A percentile compares a stretch with the other conserved stretches of the same genome.
Evolutionary conservation across 2,113 vertebrate genomes (phyloP).

Genomic region (Eclectus roratus): DNA sequence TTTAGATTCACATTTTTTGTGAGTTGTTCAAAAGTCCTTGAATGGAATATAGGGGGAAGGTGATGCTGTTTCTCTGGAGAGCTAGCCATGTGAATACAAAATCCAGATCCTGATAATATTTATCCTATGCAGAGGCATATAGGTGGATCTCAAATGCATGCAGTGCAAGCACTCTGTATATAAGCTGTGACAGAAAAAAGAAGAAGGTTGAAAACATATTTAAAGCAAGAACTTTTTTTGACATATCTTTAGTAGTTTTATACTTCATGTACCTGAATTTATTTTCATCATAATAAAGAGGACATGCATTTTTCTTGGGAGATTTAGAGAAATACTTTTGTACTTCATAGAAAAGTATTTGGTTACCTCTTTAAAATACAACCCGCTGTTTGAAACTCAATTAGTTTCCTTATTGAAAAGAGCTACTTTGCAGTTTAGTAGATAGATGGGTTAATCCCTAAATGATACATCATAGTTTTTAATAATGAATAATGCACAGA

Average conservation of each 20-base stretch:
- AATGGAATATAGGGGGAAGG: background rate
- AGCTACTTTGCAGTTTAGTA: background rate
- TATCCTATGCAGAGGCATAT: background rate
- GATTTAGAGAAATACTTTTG: background rate
- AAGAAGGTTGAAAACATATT: background rate
- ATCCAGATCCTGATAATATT: background rate
- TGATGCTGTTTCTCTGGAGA: background rate
- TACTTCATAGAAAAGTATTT: background rate
- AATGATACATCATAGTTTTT: conserved; percentile 22
- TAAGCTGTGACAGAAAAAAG: background rate
- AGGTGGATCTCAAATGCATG: background rate
- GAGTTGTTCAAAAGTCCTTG: background rate
- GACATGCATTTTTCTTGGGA: background rate
- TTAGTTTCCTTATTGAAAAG: background rate
- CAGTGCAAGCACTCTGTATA: background rate
- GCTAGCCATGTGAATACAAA: background rate
- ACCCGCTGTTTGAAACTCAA: background rate
- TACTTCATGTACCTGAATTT: background rate
- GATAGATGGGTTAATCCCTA: background rate
- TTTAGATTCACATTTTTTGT: background rate
- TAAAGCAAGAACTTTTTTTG: background rate
- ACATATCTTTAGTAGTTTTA: background rate
- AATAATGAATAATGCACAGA: conserved; percentile 18
- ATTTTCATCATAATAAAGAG: conserved; percentile 3
- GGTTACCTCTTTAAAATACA: background rate